phyloP scores from a whole-genome alignment of 2,797 vertebrate genomes.

The Sandelia bainsii region DNA sequence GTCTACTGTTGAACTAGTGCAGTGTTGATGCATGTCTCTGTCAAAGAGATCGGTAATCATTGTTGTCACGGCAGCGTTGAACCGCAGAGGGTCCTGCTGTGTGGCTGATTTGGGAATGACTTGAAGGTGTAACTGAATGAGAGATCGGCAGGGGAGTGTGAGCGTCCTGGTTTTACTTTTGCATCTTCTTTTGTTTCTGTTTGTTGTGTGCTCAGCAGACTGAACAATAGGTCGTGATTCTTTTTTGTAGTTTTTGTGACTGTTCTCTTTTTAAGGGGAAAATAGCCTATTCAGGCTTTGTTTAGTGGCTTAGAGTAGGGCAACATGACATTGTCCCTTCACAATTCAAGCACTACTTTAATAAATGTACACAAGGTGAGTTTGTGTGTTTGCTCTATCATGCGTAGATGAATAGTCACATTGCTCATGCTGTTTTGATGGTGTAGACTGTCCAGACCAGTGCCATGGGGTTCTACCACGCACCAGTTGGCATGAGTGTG shows the following conservation, averaged over 20 bases:
- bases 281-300: slow-evolving; percentile 1
- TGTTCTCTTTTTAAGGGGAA: neutral
- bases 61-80: slow-evolving; percentile 9
- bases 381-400: slow-evolving; percentile 39
- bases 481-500: slow-evolving; percentile 58
- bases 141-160: slow-evolving; percentile 23
- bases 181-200: slow-evolving; percentile 1
- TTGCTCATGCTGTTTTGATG: slow-evolving; percentile 58
- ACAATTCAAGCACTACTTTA: neutral
- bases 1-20: slow-evolving; percentile 10
- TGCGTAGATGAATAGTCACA: slow-evolving; percentile 49
- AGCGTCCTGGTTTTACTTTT: slow-evolving; percentile 48
- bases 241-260: neutral
- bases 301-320: slow-evolving; percentile 12
- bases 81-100: slow-evolving; percentile 37
- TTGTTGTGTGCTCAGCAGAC: slow-evolving; percentile 4
- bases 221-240: slow-evolving; percentile 10
- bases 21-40: slow-evolving; percentile 11
- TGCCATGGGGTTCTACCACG: slow-evolving; percentile 49
- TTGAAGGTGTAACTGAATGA: slow-evolving; percentile 52
- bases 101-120: slow-evolving; percentile 52
- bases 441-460: slow-evolving; percentile 43
- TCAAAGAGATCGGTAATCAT: slow-evolving; percentile 45
- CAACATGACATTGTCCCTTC: neutral
- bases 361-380: neutral